phyloP scores from a whole-genome alignment of 2,888 invertebrate species.

The Physocephala rufipes region DNA sequence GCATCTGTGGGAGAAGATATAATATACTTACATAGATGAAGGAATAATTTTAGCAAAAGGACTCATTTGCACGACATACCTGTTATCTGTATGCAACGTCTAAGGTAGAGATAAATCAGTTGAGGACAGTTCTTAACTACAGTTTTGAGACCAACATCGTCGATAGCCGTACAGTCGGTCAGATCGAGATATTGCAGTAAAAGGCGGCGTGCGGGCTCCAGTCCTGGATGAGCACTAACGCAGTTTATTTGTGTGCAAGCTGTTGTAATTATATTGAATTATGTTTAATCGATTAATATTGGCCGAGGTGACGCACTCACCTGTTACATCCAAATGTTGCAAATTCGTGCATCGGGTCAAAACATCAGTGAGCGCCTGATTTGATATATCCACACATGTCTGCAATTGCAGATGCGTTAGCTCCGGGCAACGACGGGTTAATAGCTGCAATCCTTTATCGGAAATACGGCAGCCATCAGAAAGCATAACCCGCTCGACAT shows the following conservation, averaged over 20 bases:
- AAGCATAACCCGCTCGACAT: conserved; percentile 74
- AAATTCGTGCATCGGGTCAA: conserved; percentile 82
- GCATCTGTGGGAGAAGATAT: conserved; percentile 72
- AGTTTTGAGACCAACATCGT: conserved; percentile 84
- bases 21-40: background rate
- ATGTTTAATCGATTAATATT: background rate
- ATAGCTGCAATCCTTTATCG: conserved; percentile 78
- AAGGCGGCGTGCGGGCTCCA: conserved; percentile 74
- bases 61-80: conserved; percentile 67
- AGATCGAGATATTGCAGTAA: conserved; percentile 88
- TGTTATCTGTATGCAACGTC: conserved; percentile 88
- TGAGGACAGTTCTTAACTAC: conserved; percentile 89
- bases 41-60: background rate
- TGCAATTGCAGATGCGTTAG: conserved; percentile 83
- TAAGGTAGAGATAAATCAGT: conserved; percentile 84
- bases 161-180: conserved; percentile 86
- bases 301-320: conserved; percentile 65
- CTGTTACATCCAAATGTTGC: conserved; percentile 86
- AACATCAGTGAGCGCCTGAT: conserved; percentile 80
- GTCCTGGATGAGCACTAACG: conserved; percentile 75
- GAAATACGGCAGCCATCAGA: conserved; percentile 77
- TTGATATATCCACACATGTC: conserved; percentile 78
- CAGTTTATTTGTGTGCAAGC: conserved; percentile 82
- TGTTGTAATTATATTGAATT: conserved; percentile 48
- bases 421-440: conserved; percentile 83